A percentile compares a stretch with the other conserved stretches of the same genome.
phyloP scores from a whole-genome alignment of 1,140 invertebrate genomes.

The Oryzaephilus surinamensis region DNA sequence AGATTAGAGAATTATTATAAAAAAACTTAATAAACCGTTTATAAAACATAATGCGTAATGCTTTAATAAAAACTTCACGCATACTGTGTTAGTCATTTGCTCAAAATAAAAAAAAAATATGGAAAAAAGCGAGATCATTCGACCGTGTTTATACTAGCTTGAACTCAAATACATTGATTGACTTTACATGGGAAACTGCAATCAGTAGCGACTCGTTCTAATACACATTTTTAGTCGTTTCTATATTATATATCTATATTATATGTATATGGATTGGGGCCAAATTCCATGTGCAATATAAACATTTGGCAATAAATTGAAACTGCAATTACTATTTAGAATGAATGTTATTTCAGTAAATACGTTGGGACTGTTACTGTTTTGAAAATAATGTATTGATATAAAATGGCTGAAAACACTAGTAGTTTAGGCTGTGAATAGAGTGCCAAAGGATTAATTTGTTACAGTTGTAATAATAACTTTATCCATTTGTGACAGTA shows the following conservation, averaged over 20 bases:
- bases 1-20: no score
- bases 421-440: no score
- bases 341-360: not conserved
- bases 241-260: slow-evolving; percentile 5
- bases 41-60: slow-evolving; percentile 8
- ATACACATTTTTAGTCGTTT: slow-evolving; percentile 1
- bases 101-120: slow-evolving; percentile 9
- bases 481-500: slow-evolving; percentile 1
- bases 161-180: slow-evolving; percentile 8
- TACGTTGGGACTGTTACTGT: not conserved
- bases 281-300: no score
- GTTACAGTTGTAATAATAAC: slow-evolving; percentile 1
- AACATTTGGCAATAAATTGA: no score
- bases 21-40: slow-evolving; percentile 9
- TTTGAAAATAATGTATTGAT: slow-evolving; percentile 3
- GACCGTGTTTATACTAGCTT: slow-evolving; percentile 2
- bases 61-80: slow-evolving; percentile 11
- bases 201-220: slow-evolving; percentile 1
- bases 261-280: no score
- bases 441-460: no score
- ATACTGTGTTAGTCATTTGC: slow-evolving; percentile 7
- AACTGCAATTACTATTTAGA: no score
- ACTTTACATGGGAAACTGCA: no score
- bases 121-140: slow-evolving; percentile 7
- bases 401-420: slow-evolving; percentile 2